phyloP scores from a whole-genome alignment of 2,113 vertebrate species.

The Prinia subflava region DNA sequence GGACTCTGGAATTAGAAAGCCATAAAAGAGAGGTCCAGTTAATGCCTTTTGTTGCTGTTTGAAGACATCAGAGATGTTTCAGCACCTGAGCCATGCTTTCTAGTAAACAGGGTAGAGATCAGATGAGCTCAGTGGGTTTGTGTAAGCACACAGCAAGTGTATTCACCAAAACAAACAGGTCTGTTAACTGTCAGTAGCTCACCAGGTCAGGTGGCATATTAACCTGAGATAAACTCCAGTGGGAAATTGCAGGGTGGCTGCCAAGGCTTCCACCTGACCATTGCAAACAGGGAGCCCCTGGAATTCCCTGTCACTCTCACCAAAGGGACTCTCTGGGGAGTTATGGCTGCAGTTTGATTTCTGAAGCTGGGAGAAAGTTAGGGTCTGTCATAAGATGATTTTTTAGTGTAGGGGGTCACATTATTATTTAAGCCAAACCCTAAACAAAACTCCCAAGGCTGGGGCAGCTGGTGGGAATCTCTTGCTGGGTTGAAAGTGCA shows the following conservation, averaged over 20 bases:
- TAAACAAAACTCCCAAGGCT: neutral
- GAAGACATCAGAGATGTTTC: neutral
- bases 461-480: neutral
- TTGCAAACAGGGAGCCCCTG: neutral
- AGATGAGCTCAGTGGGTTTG: neutral
- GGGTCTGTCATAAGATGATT: neutral
- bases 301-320: neutral
- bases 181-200: neutral
- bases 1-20: neutral
- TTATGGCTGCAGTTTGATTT: neutral
- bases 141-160: neutral
- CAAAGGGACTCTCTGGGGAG: neutral
- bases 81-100: neutral
- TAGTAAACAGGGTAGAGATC: neutral
- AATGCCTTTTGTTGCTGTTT: neutral
- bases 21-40: neutral
- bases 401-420: rapidly evolving
- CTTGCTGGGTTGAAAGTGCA: neutral
- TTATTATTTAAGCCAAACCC: neutral
- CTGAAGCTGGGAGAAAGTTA: neutral
- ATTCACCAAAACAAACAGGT: neutral
- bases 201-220: neutral
- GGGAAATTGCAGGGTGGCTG: neutral
- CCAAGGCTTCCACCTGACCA: neutral
- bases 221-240: neutral